These are phyloP conservation scores for Cheilosia pagana DNA, from an alignment of 2,888 invertebrate species.

Conservation along the genomic window DNA sequence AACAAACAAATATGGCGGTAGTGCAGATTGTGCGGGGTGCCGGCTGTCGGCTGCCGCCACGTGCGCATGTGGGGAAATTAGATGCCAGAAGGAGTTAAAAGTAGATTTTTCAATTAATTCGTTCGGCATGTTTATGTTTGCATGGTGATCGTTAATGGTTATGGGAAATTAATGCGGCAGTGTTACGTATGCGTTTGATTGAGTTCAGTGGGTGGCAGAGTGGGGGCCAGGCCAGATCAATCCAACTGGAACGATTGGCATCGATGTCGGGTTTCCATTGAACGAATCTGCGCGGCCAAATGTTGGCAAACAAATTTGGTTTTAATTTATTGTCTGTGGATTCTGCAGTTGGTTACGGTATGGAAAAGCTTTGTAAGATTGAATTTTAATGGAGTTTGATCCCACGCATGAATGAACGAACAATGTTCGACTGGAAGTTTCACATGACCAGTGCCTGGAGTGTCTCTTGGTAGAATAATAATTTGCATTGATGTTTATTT, in stretches of 20 bases:
- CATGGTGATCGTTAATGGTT: conserved; percentile 68
- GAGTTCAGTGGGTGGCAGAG: conserved; percentile 37
- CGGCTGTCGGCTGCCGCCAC: conserved; percentile 27
- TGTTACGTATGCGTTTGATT: not conserved
- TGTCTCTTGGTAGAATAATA: no score
- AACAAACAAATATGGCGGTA: conserved; percentile 65
- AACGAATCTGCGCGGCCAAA: conserved; percentile 27
- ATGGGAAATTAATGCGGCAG: conserved; percentile 69
- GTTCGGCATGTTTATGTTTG: conserved; percentile 66
- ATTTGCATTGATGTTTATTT: no score
- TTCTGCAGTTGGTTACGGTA: conserved; percentile 7
- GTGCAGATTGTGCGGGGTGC: conserved; percentile 22
- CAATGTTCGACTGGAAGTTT: not conserved
- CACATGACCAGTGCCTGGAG: no score
- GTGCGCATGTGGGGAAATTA: conserved; percentile 56
- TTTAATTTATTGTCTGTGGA: conserved; percentile 38
- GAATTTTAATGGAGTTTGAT: conserved; percentile 13
- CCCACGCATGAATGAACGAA: conserved; percentile 8
- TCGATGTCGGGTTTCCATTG: conserved; percentile 22
- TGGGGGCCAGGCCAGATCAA: conserved; percentile 39
- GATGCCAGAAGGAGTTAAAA: conserved; percentile 74
- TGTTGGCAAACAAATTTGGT: conserved; percentile 50
- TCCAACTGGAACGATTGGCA: conserved; percentile 47
- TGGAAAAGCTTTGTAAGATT: conserved; percentile 36
- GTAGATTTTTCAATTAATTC: conserved; percentile 74